Evolutionary conservation across 1,140 invertebrate species (phyloP).

Genomic region (Bombus sylvicola): DNA sequence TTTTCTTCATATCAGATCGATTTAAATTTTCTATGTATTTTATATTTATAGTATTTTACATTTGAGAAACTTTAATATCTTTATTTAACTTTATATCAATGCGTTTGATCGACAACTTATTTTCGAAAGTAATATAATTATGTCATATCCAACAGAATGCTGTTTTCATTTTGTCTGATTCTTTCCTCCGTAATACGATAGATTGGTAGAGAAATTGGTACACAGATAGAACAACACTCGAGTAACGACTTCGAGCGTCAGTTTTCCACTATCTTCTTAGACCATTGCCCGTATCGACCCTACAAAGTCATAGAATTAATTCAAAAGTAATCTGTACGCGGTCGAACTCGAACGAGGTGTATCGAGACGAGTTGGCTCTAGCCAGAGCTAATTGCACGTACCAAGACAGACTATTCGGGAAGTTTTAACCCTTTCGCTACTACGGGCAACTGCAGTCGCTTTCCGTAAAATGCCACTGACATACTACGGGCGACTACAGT

Average conservation of each 20-base stretch:
- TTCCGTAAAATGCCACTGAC: fast-evolving
- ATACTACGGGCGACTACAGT: too few species aligned
- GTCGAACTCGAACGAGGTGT: constrained; percentile 6
- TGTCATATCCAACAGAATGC: too few species aligned
- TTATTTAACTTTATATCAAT: too few species aligned
- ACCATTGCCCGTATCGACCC: neutral
- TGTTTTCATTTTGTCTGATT: too few species aligned
- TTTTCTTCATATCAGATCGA: too few species aligned
- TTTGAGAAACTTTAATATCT: too few species aligned
- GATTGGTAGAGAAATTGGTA: neutral
- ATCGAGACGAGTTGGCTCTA: neutral
- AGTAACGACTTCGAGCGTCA: neutral
- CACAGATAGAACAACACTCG: neutral
- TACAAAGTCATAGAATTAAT: neutral
- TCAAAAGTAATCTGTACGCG: constrained; percentile 27
- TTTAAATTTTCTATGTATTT: too few species aligned
- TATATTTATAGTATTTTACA: too few species aligned
- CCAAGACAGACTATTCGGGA: neutral
- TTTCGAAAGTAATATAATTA: too few species aligned
- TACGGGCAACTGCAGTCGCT: too few species aligned
- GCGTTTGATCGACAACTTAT: too few species aligned
- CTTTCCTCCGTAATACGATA: neutral
- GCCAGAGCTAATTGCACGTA: constrained; percentile 6
- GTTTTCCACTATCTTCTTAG: neutral
- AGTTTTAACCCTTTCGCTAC: neutral